Evolutionary conservation across 2,888 invertebrate species (phyloP).

Genomic region (Melinopterus prodromus): DNA sequence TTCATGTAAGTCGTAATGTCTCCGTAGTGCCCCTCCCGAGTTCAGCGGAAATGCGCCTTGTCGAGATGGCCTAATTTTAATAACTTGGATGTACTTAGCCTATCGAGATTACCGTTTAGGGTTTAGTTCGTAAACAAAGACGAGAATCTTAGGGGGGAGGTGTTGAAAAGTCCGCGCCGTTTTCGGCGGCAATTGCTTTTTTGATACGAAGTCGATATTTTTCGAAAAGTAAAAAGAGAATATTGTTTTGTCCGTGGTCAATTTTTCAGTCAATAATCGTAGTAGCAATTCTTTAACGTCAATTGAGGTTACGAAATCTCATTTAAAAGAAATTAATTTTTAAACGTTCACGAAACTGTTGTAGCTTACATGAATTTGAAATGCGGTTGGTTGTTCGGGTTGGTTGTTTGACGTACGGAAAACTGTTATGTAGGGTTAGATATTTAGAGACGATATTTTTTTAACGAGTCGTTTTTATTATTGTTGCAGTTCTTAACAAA

Average conservation of each 20-base stretch:
- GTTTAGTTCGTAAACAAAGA: background rate
- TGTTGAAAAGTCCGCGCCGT: background rate
- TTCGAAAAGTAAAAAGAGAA: background rate
- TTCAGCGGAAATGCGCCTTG: conserved; percentile 9
- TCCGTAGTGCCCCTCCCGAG: background rate
- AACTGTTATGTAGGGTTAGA: conserved; percentile 34
- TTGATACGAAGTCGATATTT: conserved; percentile 6
- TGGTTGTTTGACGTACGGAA: conserved; percentile 9
- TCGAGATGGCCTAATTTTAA: conserved; percentile 21
- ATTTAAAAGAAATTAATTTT: conserved; percentile 26
- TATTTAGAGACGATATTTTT: conserved; percentile 34
- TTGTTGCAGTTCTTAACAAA: conserved; percentile 30
- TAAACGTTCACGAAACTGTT: background rate
- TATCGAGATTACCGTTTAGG: background rate
- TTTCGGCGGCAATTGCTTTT: background rate
- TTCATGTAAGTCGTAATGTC: background rate
- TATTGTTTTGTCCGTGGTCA: background rate
- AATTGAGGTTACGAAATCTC: conserved; percentile 9
- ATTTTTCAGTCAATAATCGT: conserved; percentile 6
- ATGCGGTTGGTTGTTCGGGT: background rate
- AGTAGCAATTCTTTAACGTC: background rate
- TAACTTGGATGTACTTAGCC: background rate
- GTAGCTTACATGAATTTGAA: conserved; percentile 15
- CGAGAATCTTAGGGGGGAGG: background rate
- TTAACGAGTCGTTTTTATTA: conserved; percentile 21